These are phyloP conservation scores for Oostethus manadensis DNA, from an alignment of 2,113 vertebrate genomes.

Conservation along the genomic window DNA sequence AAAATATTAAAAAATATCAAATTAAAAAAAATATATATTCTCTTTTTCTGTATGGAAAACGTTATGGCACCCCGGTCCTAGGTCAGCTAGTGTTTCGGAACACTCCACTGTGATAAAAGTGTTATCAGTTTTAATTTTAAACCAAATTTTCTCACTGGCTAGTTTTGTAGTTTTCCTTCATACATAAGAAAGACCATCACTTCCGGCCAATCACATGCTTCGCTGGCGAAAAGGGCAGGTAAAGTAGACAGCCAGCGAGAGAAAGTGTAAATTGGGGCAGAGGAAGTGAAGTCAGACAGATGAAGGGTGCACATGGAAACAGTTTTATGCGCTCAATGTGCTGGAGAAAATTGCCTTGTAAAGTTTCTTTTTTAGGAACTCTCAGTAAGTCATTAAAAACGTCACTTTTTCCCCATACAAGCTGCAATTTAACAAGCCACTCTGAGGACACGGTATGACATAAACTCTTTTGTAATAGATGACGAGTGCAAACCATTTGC, in stretches of 20 bases:
- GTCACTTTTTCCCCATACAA: slow-evolving; percentile 1
- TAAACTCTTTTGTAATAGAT: slow-evolving; percentile 3
- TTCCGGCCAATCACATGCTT: slow-evolving; percentile 41
- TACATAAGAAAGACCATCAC: slow-evolving; percentile 2
- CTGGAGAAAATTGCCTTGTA: slow-evolving; percentile 20
- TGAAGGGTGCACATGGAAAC: slow-evolving; percentile 17
- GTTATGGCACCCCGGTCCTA: too few relatives aligned
- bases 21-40: too few relatives aligned
- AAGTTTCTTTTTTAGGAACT: slow-evolving; percentile 17
- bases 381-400: slow-evolving; percentile 25
- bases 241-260: slow-evolving; percentile 7
- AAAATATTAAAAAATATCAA: too few relatives aligned
- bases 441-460: slow-evolving; percentile 22
- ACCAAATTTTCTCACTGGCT: too few relatives aligned
- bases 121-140: too few relatives aligned
- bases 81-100: too few relatives aligned
- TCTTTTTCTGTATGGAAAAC: too few relatives aligned
- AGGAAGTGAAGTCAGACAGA: neutral
- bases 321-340: slow-evolving; percentile 7
- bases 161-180: too few relatives aligned
- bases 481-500: slow-evolving; percentile 14
- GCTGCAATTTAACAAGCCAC: slow-evolving; percentile 23
- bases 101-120: too few relatives aligned
- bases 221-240: slow-evolving; percentile 28
- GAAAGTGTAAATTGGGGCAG: neutral